A percentile compares a stretch with the other conserved stretches of the same genome.
phyloP scores from a whole-genome alignment of 2,113 vertebrate species.

The Nyctereutes procyonoides region DNA sequence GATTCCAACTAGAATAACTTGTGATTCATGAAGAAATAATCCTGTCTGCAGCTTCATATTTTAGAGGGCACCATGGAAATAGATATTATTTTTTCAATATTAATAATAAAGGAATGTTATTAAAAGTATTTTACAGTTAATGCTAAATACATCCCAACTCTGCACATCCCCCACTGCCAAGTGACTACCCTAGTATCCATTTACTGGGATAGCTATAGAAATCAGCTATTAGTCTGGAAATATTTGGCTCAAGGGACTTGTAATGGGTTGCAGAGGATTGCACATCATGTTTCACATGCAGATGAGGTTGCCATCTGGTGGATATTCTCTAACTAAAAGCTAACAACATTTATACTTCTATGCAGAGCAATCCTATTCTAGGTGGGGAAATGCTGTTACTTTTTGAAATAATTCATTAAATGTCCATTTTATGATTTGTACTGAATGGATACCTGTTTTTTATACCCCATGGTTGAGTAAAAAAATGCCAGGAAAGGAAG shows the following conservation, averaged over 20 bases:
- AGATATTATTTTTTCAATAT: constrained; percentile 18
- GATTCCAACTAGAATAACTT: constrained; percentile 42
- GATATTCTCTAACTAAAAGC: constrained; percentile 60
- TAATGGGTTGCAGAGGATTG: constrained; percentile 47
- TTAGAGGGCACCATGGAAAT: constrained; percentile 53
- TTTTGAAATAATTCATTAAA: constrained; percentile 21
- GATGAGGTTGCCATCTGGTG: constrained; percentile 79
- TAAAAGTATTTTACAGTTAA: constrained; percentile 56
- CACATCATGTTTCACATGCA: constrained; percentile 13
- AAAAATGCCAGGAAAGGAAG: background rate
- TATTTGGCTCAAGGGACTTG: constrained; percentile 40
- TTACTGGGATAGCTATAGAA: constrained; percentile 47
- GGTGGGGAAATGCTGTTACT: background rate
- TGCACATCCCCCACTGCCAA: background rate
- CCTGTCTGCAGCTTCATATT: background rate
- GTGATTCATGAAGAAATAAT: constrained; percentile 52
- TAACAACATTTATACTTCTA: constrained; percentile 47
- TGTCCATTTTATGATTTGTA: constrained; percentile 23
- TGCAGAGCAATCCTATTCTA: background rate
- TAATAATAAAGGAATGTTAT: constrained; percentile 38
- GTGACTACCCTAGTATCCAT: background rate
- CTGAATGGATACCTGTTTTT: background rate
- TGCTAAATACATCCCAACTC: background rate
- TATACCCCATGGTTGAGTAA: background rate
- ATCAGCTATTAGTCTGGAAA: constrained; percentile 49